Evolutionary conservation across 2,888 invertebrate species (phyloP), one percentile per base, ranked within the genome.

Genomic region (Drosophila lutescens): DNA sequence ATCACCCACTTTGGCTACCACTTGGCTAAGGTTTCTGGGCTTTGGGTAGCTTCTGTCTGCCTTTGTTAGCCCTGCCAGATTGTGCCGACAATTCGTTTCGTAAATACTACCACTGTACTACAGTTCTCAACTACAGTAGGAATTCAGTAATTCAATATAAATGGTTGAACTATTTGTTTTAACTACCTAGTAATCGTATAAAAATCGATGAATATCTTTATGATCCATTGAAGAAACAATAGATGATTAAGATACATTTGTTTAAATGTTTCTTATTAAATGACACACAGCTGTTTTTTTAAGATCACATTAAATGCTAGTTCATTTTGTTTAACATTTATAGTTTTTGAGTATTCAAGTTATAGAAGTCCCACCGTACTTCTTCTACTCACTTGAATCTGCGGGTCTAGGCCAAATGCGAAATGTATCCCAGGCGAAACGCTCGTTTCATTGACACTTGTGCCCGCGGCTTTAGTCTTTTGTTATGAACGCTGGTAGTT

Each of bases 381-480:
- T 62, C 47, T 50, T 32, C 53, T 60, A 65, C 75, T 76, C 68
- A 65, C 71, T 60, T 23, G 17, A 62, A 38, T 9, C 66, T 26
- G 15, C 63, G 17, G 66, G 70, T 23, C 51, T 61, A 61, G 70
- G 56, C 61, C 55, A 51, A 51, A 58, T 46, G 63, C 44, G 58
- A 51, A 65, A 36, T 59, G 60, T 59, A 73, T 59, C 47, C 59
- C 82, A 73, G 77, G 76, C 74, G 80, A 81, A 80, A 80, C 76
- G 71, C 53, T 47, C 53, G 53, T 66, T 66, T 63, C 85, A 85
- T 86, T 86, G 85, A 86, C 85, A 86, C 82, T 87, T 85, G 71
- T 73, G 84, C 78, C 81, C 63, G 74, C 69, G 80, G 80, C 83
- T 71, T 70, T 71, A 68, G 74, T 80, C 76, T 82, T 61, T 78